phyloP scores from a whole-genome alignment of 2,797 vertebrate species.

The Natrix natrix region DNA sequence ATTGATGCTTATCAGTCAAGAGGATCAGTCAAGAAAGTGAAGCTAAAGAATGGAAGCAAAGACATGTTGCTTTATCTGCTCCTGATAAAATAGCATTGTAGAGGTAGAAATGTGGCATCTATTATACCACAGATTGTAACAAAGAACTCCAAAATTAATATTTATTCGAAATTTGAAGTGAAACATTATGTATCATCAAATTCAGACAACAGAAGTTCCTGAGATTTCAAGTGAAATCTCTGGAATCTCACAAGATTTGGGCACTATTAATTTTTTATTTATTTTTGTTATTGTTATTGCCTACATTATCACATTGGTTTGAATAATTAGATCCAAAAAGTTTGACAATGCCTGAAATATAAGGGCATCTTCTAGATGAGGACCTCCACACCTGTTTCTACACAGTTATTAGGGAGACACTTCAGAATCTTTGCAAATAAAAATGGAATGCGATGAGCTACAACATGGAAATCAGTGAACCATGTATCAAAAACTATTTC shows the following conservation, averaged over 20 bases:
- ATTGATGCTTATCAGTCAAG: neutral
- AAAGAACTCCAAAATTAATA: neutral
- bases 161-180: neutral
- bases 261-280: neutral
- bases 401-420: neutral
- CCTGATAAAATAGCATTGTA: neutral
- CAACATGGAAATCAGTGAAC: neutral
- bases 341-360: neutral
- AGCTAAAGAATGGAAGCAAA: neutral
- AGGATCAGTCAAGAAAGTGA: neutral
- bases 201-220: neutral
- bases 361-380: neutral
- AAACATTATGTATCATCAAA: neutral
- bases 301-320: neutral
- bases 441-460: neutral
- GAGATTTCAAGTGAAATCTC: neutral
- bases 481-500: neutral
- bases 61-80: neutral
- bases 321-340: neutral
- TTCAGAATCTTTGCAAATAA: neutral
- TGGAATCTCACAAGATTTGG: neutral
- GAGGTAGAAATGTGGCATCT: neutral
- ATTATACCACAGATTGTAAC: neutral
- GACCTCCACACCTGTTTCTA: neutral
- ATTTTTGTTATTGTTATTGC: neutral